phyloP scores from a whole-genome alignment of 2,888 invertebrate species.

The Erynnis tages region DNA sequence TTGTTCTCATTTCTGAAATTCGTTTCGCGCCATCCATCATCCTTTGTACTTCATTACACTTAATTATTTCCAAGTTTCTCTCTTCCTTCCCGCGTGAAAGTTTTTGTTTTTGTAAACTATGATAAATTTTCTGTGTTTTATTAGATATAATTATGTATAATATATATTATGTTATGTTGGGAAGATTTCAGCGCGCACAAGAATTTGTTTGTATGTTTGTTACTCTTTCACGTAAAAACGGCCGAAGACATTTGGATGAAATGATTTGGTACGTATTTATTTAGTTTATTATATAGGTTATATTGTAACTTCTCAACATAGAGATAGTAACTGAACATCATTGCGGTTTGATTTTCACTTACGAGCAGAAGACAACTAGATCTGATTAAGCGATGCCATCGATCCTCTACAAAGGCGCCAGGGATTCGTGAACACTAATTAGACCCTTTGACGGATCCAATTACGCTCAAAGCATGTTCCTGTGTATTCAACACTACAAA shows the following conservation, averaged over 20 bases:
- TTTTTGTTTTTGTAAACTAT: background rate
- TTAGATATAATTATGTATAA: too few relatives aligned
- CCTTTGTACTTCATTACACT: background rate
- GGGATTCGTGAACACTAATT: slow-evolving; percentile 4
- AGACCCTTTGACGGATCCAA: slow-evolving; percentile 10
- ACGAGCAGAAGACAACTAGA: background rate
- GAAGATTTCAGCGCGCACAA: too few relatives aligned
- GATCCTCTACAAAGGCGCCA: slow-evolving; percentile 7
- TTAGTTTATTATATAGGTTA: too few relatives aligned
- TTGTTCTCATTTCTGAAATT: slow-evolving; percentile 46
- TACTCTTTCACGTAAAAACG: too few relatives aligned
- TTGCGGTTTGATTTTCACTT: too few relatives aligned
- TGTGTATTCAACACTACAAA: background rate
- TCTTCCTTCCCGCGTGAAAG: too few relatives aligned
- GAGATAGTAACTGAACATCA: too few relatives aligned
- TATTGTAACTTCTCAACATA: too few relatives aligned
- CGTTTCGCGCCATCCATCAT: background rate
- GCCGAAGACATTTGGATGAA: too few relatives aligned
- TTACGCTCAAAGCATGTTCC: slow-evolving; percentile 9
- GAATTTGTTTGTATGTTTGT: too few relatives aligned
- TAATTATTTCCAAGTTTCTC: background rate
- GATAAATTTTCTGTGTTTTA: background rate
- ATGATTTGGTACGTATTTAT: too few relatives aligned
- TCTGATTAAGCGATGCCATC: slow-evolving; percentile 10
- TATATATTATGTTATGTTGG: too few relatives aligned